Conservation (phyloP, 2,888 invertebrate species). For the Darwinula stevensoni region DNA sequence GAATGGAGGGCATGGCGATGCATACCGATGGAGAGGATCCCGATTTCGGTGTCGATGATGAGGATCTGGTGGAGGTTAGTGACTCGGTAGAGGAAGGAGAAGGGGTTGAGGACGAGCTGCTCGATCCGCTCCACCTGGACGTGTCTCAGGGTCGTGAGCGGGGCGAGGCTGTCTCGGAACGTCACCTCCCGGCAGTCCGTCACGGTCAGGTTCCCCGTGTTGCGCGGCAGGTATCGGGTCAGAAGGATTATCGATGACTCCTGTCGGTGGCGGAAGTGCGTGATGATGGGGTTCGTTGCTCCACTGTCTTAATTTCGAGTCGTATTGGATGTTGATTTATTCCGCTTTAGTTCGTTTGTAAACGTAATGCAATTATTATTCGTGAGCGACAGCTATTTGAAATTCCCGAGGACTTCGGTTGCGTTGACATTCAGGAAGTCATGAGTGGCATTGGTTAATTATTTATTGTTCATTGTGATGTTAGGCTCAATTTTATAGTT, state of each 20-base stretch:
- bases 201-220: background rate
- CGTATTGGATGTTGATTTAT: no score
- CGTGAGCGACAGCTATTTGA: no score
- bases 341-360: no score
- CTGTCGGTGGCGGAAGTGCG: background rate
- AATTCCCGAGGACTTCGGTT: no score
- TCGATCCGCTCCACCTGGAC: background rate
- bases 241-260: background rate
- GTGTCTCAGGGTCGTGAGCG: background rate
- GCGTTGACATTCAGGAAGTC: no score
- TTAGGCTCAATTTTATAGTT: no score
- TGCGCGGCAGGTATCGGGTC: background rate
- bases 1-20: no score
- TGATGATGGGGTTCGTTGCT: no score
- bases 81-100: background rate
- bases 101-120: background rate
- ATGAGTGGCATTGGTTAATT: no score
- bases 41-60: background rate
- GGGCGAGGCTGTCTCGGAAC: background rate
- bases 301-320: no score
- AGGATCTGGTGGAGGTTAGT: background rate
- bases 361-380: no score
- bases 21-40: background rate
- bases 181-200: background rate
- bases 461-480: no score